Evolutionary conservation across 1,140 invertebrate species (phyloP).

Genomic region (Galleria mellonella): DNA sequence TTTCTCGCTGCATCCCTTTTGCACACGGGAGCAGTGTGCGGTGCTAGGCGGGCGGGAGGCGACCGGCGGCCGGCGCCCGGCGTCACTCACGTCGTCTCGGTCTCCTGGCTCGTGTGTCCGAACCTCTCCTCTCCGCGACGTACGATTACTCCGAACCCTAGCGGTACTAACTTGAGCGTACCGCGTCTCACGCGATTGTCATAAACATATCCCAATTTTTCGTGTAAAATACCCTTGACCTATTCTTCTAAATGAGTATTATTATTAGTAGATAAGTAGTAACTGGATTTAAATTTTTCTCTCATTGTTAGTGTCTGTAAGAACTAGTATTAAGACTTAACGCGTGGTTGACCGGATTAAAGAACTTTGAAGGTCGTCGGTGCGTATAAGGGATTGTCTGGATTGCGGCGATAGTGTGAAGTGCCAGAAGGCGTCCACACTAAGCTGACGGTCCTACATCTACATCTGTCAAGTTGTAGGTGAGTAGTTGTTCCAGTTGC

Average conservation of each 20-base stretch:
- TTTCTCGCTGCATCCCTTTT: constrained; percentile 65
- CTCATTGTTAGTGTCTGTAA: constrained; percentile 12
- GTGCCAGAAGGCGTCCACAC: constrained; percentile 31
- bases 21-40: constrained; percentile 43
- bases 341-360: constrained; percentile 15
- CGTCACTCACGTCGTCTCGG: constrained; percentile 66
- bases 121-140: constrained; percentile 64
- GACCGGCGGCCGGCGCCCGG: constrained; percentile 24
- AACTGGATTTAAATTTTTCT: constrained; percentile 6
- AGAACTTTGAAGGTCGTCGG: constrained; percentile 23
- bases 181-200: constrained; percentile 36
- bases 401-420: constrained; percentile 53
- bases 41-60: constrained; percentile 61
- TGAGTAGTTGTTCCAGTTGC: constrained; percentile 43
- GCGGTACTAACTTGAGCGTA: constrained; percentile 51
- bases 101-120: constrained; percentile 62
- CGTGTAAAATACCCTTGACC: constrained; percentile 5
- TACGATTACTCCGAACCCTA: constrained; percentile 59
- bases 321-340: constrained; percentile 18
- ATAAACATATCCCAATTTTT: constrained; percentile 26
- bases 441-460: constrained; percentile 40
- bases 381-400: constrained; percentile 47
- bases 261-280: background rate
- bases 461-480: constrained; percentile 51
- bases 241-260: background rate